Evolutionary conservation across 2,888 invertebrate species (phyloP).

Genomic region (Trissoscelio sp.): DNA sequence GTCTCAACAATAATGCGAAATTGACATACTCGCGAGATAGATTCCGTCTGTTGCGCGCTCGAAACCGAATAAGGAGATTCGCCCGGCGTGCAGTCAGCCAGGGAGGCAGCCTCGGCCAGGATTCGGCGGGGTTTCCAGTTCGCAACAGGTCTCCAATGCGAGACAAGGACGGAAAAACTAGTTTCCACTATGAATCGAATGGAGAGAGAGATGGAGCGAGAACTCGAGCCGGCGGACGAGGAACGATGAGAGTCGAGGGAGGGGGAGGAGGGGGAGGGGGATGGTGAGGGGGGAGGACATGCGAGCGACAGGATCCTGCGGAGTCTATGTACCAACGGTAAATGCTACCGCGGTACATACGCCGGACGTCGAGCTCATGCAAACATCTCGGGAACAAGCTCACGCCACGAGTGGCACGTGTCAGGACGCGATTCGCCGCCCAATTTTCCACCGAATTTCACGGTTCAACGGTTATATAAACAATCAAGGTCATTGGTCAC

Average conservation of each 20-base stretch:
- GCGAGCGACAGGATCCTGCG: constrained; percentile 58
- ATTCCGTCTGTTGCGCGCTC: constrained; percentile 61
- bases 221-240: constrained; percentile 19
- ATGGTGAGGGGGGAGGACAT: constrained; percentile 20
- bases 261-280: constrained; percentile 1
- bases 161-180: constrained; percentile 50
- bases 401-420: constrained; percentile 43
- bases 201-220: no score
- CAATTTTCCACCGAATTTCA: constrained; percentile 13
- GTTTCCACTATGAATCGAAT: no score
- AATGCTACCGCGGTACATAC: constrained; percentile 51
- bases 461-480: neutral
- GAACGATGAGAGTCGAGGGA: constrained; percentile 15
- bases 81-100: constrained; percentile 77
- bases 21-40: constrained; percentile 42
- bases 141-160: constrained; percentile 80
- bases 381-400: constrained; percentile 51
- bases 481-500: constrained; percentile 12
- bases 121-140: constrained; percentile 80
- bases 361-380: constrained; percentile 46
- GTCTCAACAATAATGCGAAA: no score
- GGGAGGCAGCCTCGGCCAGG: constrained; percentile 68
- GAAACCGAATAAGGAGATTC: constrained; percentile 73
- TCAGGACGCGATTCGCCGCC: constrained; percentile 14
- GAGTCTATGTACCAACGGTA: constrained; percentile 56